phyloP scores from a whole-genome alignment of 1,140 invertebrate genomes.

The Eumeta japonica region DNA sequence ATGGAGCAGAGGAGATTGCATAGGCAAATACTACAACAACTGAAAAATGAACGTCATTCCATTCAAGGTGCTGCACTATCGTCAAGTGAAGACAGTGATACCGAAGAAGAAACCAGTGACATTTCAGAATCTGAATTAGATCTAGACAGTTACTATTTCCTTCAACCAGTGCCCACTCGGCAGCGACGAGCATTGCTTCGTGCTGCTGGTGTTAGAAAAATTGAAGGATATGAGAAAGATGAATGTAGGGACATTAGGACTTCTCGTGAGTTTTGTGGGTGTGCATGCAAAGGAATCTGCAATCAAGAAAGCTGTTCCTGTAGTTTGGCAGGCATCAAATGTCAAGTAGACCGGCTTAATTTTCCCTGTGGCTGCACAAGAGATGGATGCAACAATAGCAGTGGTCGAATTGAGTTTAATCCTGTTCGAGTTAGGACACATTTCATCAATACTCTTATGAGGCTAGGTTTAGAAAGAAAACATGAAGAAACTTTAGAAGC shows the following conservation, averaged over 20 bases:
- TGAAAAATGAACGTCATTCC: constrained; percentile 68
- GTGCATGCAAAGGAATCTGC: constrained; percentile 91
- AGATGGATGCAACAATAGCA: constrained; percentile 90
- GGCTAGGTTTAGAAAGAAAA: constrained; percentile 80
- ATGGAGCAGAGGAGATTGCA: constrained; percentile 83
- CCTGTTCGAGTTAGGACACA: constrained; percentile 94
- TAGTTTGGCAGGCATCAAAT: constrained; percentile 92
- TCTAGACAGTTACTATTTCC: constrained; percentile 89
- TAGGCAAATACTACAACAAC: constrained; percentile 75
- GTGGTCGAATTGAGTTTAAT: constrained; percentile 94
- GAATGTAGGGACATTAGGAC: constrained; percentile 89
- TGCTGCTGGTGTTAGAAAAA: constrained; percentile 88
- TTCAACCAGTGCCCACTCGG: constrained; percentile 89
- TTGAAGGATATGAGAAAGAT: constrained; percentile 91
- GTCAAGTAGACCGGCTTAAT: constrained; percentile 91
- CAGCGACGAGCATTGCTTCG: constrained; percentile 84
- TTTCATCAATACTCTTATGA: constrained; percentile 95
- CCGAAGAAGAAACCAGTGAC: constrained; percentile 80
- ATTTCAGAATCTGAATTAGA: constrained; percentile 82
- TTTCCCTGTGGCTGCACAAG: constrained; percentile 96
- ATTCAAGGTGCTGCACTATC: constrained; percentile 54
- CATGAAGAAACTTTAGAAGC: constrained; percentile 47
- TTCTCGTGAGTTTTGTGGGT: constrained; percentile 93
- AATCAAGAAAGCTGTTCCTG: constrained; percentile 94
- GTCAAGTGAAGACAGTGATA: constrained; percentile 75